Conservation (phyloP, 2,888 invertebrate species). For the Eurois occulta region DNA sequence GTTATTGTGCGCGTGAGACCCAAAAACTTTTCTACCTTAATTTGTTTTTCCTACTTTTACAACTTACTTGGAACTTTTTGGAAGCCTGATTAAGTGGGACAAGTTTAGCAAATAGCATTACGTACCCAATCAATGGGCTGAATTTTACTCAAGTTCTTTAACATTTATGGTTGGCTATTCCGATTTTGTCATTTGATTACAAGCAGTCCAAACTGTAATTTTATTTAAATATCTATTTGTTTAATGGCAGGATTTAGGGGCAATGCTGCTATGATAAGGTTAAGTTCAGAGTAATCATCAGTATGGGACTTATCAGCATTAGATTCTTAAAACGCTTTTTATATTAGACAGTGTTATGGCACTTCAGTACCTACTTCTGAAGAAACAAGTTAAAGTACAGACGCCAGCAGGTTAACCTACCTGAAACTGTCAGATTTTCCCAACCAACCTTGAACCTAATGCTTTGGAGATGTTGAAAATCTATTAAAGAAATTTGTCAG, state of each 20-base stretch:
- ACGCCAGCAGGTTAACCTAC: no score
- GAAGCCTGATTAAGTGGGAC: constrained; percentile 56
- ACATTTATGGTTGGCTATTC: constrained; percentile 34
- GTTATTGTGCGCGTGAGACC: constrained; percentile 61
- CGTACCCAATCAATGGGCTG: constrained; percentile 51
- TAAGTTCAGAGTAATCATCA: neutral
- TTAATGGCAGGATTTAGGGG: neutral
- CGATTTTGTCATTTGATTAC: constrained; percentile 12
- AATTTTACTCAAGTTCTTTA: constrained; percentile 45
- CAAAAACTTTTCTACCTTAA: constrained; percentile 67
- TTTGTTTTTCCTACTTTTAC: constrained; percentile 66
- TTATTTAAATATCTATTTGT: neutral
- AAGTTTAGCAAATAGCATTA: constrained; percentile 64
- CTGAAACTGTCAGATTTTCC: no score
- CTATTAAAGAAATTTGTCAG: no score
- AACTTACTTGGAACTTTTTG: constrained; percentile 52
- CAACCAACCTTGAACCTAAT: no score
- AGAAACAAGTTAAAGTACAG: neutral
- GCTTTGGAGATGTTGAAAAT: no score
- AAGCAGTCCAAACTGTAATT: neutral
- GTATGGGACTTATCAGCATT: neutral
- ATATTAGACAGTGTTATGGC: neutral
- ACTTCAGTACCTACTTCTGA: neutral
- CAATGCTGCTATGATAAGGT: neutral
- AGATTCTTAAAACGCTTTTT: neutral